These are phyloP conservation scores for Brachionus sp. DNA, from an alignment of 1,140 invertebrate species.

Conservation along the genomic window DNA sequence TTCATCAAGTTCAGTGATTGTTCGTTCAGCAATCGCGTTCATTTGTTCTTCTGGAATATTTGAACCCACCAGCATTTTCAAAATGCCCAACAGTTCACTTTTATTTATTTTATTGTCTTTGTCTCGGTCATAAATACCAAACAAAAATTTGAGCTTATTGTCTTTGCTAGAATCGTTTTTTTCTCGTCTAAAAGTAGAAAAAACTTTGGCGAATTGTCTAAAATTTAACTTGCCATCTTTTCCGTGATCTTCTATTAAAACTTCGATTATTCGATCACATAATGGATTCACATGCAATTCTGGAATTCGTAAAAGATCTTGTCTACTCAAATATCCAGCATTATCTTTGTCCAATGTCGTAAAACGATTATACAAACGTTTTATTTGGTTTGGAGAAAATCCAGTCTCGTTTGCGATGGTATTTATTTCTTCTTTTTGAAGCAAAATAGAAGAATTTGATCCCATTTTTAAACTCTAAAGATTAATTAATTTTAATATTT, in stretches of 20 bases:
- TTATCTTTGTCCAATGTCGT: conserved; percentile 90
- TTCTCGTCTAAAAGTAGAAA: conserved; percentile 84
- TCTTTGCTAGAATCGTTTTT: conserved; percentile 15
- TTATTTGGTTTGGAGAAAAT: conserved; percentile 88
- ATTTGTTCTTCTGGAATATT: conserved; percentile 45
- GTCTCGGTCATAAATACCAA: conserved; percentile 46
- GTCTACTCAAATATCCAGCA: conserved; percentile 74
- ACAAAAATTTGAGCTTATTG: conserved; percentile 45
- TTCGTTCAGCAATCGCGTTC: conserved; percentile 16
- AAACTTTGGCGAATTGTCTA: conserved; percentile 90
- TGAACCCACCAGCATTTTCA: conserved; percentile 43
- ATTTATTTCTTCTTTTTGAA: conserved; percentile 39
- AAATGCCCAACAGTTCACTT: conserved; percentile 34
- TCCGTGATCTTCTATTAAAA: conserved; percentile 46
- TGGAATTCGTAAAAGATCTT: conserved; percentile 96
- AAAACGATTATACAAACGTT: conserved; percentile 91
- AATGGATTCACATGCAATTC: conserved; percentile 86
- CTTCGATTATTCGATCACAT: conserved; percentile 80
- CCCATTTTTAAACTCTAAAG: conserved; percentile 10
- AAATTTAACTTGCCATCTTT: conserved; percentile 86
- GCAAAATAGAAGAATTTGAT: conserved; percentile 38
- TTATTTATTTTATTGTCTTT: conserved; percentile 39
- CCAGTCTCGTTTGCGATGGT: conserved; percentile 55
- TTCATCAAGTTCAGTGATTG: conserved; percentile 41
- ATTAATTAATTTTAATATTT: background rate